Evolutionary conservation across 2,113 vertebrate species (phyloP), one percentile per base, ranked within the genome.

Genomic region (Labrus mixtus): DNA sequence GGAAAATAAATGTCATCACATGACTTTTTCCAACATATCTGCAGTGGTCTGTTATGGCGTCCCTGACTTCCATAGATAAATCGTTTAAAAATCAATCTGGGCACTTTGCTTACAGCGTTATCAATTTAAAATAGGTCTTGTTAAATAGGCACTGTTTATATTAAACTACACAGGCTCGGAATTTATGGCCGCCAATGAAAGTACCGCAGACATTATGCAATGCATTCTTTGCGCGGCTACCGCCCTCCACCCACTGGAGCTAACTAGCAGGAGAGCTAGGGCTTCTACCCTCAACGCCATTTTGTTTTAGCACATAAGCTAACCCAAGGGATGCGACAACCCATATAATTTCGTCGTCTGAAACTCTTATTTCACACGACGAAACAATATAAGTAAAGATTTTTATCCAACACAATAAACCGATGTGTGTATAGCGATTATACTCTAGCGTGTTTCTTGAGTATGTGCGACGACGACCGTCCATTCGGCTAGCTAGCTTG

Each of bases 251-350:
- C 91, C 87, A 90, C 87, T 13, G 10, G 1, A 68, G 90, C 91
- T 92, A 92, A 87, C 89, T 92, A 93, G 90, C 88, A 50, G 54
- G 58, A 61, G 43, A 65, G 89, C 91, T 92, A 88, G 71, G 53
- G 41, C 78, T 69, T 58, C 54, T 59, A 65, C 73, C 29, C 39
- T 12, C 10, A 41, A 74, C 90, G 91, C 92, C 90, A 93, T 92
- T 85, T 91, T 91, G 84, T 90, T 90, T 83, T 92, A 92, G 91
- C 90, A 73, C 62, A 59, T 51, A 4, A 20, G 89, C 89, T 91
- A 91, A 83, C 15, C n/a, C 33, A 36, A 10, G 20, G 2, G 16
- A 68, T 0, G 1, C 11, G 15, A 60, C 20, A 78, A 65, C 8
- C 62, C 1, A 10, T 2, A 2, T 29, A 11, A 59, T 37, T 11